A percentile compares a stretch with the other conserved stretches of the same genome.
phyloP scores from a whole-genome alignment of 2,797 vertebrate genomes.

The Tiaroga cobitis region DNA sequence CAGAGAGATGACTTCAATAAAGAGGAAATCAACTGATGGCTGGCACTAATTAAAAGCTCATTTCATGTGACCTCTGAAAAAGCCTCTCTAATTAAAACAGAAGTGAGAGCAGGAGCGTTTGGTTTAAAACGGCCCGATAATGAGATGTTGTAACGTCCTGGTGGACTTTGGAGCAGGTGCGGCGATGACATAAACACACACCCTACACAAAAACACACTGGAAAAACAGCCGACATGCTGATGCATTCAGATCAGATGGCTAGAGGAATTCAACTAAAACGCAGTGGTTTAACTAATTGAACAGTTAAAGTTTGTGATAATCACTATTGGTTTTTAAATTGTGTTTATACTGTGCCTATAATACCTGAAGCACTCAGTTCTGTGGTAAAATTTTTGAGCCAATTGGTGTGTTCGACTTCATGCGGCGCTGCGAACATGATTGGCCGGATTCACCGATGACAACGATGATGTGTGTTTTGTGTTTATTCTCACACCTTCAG shows the following conservation, averaged over 20 bases:
- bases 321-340: not conserved
- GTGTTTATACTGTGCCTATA: not conserved
- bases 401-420: not conserved
- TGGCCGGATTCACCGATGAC: too few species aligned
- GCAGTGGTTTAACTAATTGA: not conserved
- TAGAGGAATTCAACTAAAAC: not conserved
- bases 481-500: too few species aligned
- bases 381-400: not conserved
- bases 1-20: conserved; percentile 59
- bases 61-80: conserved; percentile 73
- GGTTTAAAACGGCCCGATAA: conserved; percentile 73
- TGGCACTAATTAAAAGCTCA: conserved; percentile 74
- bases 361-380: not conserved
- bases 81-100: conserved; percentile 73
- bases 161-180: conserved; percentile 67
- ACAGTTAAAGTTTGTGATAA: not conserved
- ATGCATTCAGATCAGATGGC: conserved; percentile 40
- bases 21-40: conserved; percentile 62
- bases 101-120: conserved; percentile 64
- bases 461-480: too few species aligned
- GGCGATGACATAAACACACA: conserved; percentile 59
- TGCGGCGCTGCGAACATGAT: not conserved
- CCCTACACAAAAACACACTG: conserved; percentile 36
- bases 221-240: conserved; percentile 38
- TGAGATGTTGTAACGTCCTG: conserved; percentile 69